Evolutionary conservation across 35 echinoderm and acorn worm species (phyloP).

Genomic region (Anneissia japonica): DNA sequence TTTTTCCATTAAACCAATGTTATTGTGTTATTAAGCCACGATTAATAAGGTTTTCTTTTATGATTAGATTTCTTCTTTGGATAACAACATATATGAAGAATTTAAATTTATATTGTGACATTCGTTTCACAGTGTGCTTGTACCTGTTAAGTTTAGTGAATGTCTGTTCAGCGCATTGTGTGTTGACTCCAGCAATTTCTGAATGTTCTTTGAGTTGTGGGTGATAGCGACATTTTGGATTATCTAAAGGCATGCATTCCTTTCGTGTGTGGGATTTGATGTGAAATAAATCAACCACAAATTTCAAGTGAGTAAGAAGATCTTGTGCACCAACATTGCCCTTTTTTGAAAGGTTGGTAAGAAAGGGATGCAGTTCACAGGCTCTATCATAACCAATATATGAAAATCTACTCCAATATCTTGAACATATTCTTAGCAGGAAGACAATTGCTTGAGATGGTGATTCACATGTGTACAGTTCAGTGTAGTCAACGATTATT

Average conservation of each 20-base stretch:
- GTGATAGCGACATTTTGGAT: neutral
- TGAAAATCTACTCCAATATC: neutral
- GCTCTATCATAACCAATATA: slow-evolving; percentile 5
- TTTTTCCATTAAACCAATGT: no score
- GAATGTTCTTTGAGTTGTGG: neutral
- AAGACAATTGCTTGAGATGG: neutral
- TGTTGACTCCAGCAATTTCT: neutral
- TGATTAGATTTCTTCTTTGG: no score
- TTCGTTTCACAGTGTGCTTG: neutral
- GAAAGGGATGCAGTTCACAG: neutral
- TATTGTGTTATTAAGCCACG: no score
- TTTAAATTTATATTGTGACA: neutral
- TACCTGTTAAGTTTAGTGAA: neutral
- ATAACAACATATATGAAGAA: neutral
- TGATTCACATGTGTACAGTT: neutral
- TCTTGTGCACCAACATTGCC: neutral
- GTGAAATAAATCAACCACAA: neutral
- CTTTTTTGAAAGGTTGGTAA: neutral
- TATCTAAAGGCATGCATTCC: neutral
- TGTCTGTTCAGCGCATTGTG: neutral
- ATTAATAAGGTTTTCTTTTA: no score
- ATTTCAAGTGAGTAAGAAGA: neutral
- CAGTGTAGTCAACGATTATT: neutral
- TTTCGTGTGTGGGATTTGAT: neutral
- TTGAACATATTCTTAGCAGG: neutral